Evolutionary conservation across 2,888 invertebrate genomes (phyloP), one percentile per base, ranked within the genome.

Genomic region (Troides helena): DNA sequence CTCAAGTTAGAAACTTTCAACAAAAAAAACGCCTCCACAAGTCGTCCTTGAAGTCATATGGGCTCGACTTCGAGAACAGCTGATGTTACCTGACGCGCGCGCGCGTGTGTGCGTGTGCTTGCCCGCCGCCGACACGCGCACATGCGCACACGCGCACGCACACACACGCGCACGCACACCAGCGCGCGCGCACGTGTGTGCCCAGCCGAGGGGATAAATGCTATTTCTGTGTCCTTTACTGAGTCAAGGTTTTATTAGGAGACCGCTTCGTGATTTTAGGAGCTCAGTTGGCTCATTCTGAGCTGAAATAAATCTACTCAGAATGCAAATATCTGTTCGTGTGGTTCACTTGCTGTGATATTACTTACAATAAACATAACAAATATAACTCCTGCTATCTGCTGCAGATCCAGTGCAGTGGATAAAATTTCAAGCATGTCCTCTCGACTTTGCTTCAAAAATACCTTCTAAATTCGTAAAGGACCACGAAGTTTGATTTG

Each of bases 11-110:
- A 59, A 57, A 39, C 23, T 62, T 68, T 58, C 73, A 74, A 78
- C 74, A 79, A 77, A 80, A 53, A 81, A 30, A 80, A 78, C 68
- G 69, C 73, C 77, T 76, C 79, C 80, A 84, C 86, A 80, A 74
- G 79, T 74, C 84, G 91, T 84, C 92, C 92, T 92, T 92, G 90
- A 91, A 87, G 86, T 92, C 92, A 92, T 91, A 90, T 92, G 92
- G 89, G 85, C 81, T 84, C 85, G 81, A 82, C 80, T 69, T 72
- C 83, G 76, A 80, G 83, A 86, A 91, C 92, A 92, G 92, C 92
- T 92, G 92, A 92, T 88, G 85, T 79, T 91, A 90, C 90, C 90
- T 90, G 90, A 86, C 82, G 82, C 85, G 75, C 77, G 75, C 85
- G 75, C 77, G 75, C 10, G 3, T 21, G 58, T 57, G 57, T 81